Base-by-base conservation (phyloP, 2,797 vertebrate species). In the Microctenopoma stevenorrisi region DNA sequence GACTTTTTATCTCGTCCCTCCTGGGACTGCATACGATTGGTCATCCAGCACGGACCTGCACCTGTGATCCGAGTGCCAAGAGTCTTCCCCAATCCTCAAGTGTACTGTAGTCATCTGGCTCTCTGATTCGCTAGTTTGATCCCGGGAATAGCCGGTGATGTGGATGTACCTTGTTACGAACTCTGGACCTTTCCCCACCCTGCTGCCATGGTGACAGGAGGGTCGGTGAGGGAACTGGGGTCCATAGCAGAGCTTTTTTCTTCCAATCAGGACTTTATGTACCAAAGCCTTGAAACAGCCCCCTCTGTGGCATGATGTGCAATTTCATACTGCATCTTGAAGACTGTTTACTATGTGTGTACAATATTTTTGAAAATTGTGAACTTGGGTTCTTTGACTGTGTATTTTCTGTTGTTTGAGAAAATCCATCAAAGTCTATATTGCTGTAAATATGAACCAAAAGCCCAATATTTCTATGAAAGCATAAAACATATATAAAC, bases 231-330 rank as follows among this genome's bases (percentile, higher is more conserved):
- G 43, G 67, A 40, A n/a, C 0, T 3, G 25, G 51, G 70, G 62
- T 67, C 68, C 33, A 55, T 60, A 71, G 78, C 76, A 78, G 84
- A 88, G 85, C 67, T 33, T 33, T 81, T 86, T 87, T 89, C 91
- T 93, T 94, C 92, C 90, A 91, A 85, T 91, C 89, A 92, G 89
- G 86, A 93, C 83, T 64, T 90, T 82, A 79, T 87, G 88, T 91
- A 94, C 94, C 94, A 94, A 94, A 94, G 93, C 92, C 91, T 93
- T 92, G 84, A 87, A 88, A 89, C 76, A 89, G 86, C 84, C 84
- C 81, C 88, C 89, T 83, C 81, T 87, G 87, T 89, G 89, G 85
- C 85, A 88, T 90, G 85, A 88, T 76, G 88, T 93, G 91, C 89
- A 89, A 91, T 91, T 88, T 92, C 81, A 88, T 89, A 87, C 85